phyloP scores from a whole-genome alignment of 2,888 invertebrate species.

The Dryococelus australis region DNA sequence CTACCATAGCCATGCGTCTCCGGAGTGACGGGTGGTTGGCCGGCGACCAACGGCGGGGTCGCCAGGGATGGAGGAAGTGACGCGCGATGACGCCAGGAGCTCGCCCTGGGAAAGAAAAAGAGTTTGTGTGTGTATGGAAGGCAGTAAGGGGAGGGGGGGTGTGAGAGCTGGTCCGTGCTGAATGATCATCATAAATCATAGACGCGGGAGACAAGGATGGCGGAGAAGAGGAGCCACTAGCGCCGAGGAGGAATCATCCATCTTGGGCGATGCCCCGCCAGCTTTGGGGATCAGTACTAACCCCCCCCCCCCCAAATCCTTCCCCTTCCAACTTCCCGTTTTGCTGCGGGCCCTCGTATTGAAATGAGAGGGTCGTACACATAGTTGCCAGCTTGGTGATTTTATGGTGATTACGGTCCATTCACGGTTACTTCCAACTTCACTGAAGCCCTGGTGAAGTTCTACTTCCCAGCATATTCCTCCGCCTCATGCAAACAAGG shows the following conservation, averaged over 20 bases:
- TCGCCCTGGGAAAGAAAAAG: background rate
- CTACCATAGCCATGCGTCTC: no score
- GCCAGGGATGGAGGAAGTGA: background rate
- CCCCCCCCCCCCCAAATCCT: background rate
- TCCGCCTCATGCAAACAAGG: no score
- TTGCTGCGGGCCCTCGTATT: background rate
- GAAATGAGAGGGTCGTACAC: background rate
- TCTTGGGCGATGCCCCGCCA: slow-evolving; percentile 17
- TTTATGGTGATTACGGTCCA: no score
- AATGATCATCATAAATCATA: slow-evolving; percentile 28
- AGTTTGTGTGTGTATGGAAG: no score
- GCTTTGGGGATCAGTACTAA: slow-evolving; percentile 23
- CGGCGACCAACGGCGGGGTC: no score
- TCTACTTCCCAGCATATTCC: no score
- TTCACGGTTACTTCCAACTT: no score
- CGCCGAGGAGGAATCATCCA: slow-evolving; percentile 28
- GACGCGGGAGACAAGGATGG: background rate
- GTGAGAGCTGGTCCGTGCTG: slow-evolving; percentile 13
- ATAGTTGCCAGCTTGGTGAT: no score
- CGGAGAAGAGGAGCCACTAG: background rate
- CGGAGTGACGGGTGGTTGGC: no score
- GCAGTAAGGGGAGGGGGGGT: background rate
- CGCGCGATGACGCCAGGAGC: background rate
- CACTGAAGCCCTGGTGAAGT: no score
- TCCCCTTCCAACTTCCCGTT: background rate